Percentiles rank a stretch among this genome's conserved stretches.
phyloP scores from a whole-genome alignment of 2,888 invertebrate species.

The Exocentrus adspersus region DNA sequence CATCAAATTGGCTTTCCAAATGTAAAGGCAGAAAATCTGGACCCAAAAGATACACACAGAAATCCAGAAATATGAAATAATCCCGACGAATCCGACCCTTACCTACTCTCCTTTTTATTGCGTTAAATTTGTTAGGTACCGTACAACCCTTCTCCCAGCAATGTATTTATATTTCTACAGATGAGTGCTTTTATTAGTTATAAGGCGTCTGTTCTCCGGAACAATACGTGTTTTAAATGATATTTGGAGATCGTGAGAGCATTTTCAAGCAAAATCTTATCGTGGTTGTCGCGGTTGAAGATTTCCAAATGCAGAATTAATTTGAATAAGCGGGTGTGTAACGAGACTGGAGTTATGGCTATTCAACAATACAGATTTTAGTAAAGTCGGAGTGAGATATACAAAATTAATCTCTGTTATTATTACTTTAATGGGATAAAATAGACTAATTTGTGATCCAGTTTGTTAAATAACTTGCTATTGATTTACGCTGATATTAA shows the following conservation, averaged over 20 bases:
- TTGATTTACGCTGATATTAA: no score
- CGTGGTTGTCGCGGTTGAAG: no score
- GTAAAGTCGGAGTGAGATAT: no score
- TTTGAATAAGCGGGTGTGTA: no score
- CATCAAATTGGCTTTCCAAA: neutral
- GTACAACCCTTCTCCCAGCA: constrained; percentile 15
- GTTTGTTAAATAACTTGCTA: no score
- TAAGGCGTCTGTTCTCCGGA: constrained; percentile 2
- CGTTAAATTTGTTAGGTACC: constrained; percentile 15
- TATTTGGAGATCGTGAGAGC: constrained; percentile 11
- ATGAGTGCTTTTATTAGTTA: constrained; percentile 19
- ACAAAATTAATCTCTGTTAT: no score
- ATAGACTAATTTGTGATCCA: no score
- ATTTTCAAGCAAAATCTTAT: neutral
- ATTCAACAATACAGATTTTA: no score
- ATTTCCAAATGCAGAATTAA: no score
- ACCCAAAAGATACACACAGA: neutral
- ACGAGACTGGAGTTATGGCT: no score
- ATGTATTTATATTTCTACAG: constrained; percentile 18
- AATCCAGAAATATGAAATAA: constrained; percentile 11
- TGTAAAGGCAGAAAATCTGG: neutral
- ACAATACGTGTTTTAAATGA: constrained; percentile 20
- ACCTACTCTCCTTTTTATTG: constrained; percentile 11
- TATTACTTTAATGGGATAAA: no score
- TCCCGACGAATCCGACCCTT: constrained; percentile 8